phyloP scores from a whole-genome alignment of 1,140 invertebrate genomes.

The Trichomalopsis sarcophagae region DNA sequence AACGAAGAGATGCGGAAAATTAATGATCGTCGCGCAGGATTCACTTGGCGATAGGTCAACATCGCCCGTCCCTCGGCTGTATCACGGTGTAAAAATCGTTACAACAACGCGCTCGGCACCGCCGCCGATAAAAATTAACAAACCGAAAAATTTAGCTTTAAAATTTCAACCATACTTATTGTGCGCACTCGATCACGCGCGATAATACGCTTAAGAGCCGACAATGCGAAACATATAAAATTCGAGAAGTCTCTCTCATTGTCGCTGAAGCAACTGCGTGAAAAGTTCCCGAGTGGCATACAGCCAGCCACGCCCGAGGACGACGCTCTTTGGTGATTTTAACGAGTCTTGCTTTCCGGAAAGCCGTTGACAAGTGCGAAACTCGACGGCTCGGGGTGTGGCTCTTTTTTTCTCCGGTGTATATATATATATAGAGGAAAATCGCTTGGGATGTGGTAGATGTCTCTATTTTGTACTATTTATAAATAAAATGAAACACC shows the following conservation, averaged over 20 bases:
- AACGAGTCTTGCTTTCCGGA: background rate
- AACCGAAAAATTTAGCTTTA: background rate
- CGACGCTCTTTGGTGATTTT: background rate
- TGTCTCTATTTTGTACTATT: too few relatives aligned
- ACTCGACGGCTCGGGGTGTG: constrained; percentile 28
- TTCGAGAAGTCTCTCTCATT: constrained; percentile 26
- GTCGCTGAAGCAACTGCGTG: background rate
- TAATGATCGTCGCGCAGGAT: constrained; percentile 14
- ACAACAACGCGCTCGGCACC: too few relatives aligned
- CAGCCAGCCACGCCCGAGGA: constrained; percentile 18
- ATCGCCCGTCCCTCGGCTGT: background rate
- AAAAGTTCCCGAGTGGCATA: background rate
- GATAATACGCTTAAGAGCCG: background rate
- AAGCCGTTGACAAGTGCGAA: constrained; percentile 44
- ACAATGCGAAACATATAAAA: constrained; percentile 1
- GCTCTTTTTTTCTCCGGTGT: background rate
- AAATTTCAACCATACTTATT: background rate
- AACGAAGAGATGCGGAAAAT: constrained; percentile 5
- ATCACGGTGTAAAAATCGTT: too few relatives aligned
- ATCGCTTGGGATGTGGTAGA: too few relatives aligned
- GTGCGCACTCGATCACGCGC: background rate
- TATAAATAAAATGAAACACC: too few relatives aligned
- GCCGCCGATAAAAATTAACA: background rate
- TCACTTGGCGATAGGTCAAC: constrained; percentile 27
- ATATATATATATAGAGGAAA: too few relatives aligned